Conservation (phyloP, 2,797 vertebrate genomes). For the Pseudocheirus occidentalis region DNA sequence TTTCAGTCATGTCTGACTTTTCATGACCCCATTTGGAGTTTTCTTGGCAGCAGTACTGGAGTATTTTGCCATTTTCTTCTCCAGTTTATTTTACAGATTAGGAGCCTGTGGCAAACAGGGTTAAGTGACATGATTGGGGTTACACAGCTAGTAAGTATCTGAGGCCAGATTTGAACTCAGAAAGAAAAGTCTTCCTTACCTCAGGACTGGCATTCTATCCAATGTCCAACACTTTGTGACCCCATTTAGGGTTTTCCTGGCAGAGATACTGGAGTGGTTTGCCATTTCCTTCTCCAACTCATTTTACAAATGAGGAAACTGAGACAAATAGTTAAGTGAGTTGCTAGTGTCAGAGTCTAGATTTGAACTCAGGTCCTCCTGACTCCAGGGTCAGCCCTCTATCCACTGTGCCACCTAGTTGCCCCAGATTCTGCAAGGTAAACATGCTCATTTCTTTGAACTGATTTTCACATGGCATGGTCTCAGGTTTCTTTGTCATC, state of each 20-base stretch:
- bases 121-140: not conserved
- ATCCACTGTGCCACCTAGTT: not conserved
- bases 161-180: not conserved
- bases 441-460: not conserved
- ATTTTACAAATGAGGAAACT: not conserved
- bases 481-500: not conserved
- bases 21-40: not conserved
- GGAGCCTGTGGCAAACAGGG: not conserved
- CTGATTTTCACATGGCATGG: not conserved
- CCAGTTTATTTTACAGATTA: not conserved
- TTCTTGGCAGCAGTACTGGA: not conserved
- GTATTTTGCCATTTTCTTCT: not conserved
- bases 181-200: not conserved
- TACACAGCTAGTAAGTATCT: not conserved
- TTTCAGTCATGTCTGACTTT: not conserved
- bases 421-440: not conserved
- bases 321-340: not conserved
- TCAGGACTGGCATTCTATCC: not conserved
- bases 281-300: not conserved
- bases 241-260: not conserved
- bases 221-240: not conserved
- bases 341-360: not conserved
- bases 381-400: not conserved
- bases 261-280: not conserved
- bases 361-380: not conserved